A percentile compares a stretch with the other conserved stretches of the same genome.
phyloP scores from a whole-genome alignment of 2,113 vertebrate genomes.

The Pao palembangensis region DNA sequence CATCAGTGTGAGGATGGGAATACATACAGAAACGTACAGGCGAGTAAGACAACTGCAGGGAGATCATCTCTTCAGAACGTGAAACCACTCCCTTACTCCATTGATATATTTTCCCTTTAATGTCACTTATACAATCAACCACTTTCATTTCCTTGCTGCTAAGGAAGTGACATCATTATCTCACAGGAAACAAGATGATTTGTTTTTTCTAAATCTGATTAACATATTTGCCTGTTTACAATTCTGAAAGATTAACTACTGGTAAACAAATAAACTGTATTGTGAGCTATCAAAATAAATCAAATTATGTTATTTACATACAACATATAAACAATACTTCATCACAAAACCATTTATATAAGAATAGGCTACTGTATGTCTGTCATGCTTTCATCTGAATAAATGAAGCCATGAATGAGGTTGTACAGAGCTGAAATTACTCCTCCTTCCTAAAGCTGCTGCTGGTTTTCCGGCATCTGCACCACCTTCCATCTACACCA shows the following conservation, averaged over 20 bases:
- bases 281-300: slow-evolving; percentile 79
- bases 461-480: slow-evolving; percentile 56
- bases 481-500: slow-evolving; percentile 26
- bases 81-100: slow-evolving; percentile 14
- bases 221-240: slow-evolving; percentile 30
- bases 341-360: slow-evolving; percentile 54
- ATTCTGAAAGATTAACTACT: slow-evolving; percentile 46
- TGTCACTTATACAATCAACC: slow-evolving; percentile 5
- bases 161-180: slow-evolving; percentile 43
- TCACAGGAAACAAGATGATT: slow-evolving; percentile 16
- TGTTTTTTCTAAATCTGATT: slow-evolving; percentile 32
- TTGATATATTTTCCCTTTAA: slow-evolving; percentile 7
- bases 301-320: slow-evolving; percentile 76
- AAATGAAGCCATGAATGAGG: slow-evolving; percentile 67
- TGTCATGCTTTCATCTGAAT: slow-evolving; percentile 63
- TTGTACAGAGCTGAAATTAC: slow-evolving; percentile 58
- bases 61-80: slow-evolving; percentile 27
- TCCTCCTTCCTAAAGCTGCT: slow-evolving; percentile 41
- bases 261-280: slow-evolving; percentile 78
- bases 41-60: slow-evolving; percentile 26
- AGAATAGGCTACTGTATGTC: slow-evolving; percentile 70
- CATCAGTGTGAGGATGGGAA: slow-evolving; percentile 38
- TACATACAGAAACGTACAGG: slow-evolving; percentile 46
- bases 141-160: slow-evolving; percentile 24
- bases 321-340: slow-evolving; percentile 70